Conservation (phyloP, 1,140 invertebrate species). For the Trachelipus rathkii region DNA sequence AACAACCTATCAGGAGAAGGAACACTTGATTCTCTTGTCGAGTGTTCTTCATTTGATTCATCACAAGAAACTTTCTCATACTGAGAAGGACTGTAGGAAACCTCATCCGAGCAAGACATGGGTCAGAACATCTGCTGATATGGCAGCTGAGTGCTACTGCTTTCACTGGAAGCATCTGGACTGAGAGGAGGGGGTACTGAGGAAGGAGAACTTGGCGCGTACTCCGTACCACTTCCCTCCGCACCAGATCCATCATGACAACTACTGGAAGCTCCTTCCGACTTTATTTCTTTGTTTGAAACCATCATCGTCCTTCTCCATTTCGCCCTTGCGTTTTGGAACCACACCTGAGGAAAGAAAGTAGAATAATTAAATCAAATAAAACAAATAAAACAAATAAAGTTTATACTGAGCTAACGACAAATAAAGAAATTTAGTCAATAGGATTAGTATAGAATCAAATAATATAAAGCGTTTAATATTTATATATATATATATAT, state of each 20-base stretch:
- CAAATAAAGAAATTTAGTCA: too few species aligned
- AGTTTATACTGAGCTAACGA: too few species aligned
- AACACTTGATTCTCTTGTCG: too few species aligned
- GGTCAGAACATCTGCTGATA: not conserved
- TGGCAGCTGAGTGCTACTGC: not conserved
- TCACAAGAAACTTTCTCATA: too few species aligned
- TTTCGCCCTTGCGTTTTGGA: constrained; percentile 96
- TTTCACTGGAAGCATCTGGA: not conserved
- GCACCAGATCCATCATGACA: not conserved
- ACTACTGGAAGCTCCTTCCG: not conserved
- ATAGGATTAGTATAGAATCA: too few species aligned
- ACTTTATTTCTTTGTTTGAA: constrained; percentile 32
- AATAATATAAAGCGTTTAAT: too few species aligned
- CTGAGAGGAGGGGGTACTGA: not conserved
- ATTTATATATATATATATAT: too few species aligned
- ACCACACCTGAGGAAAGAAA: constrained; percentile 78
- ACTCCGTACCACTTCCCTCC: not conserved
- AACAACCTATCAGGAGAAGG: too few species aligned
- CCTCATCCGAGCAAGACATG: not conserved
- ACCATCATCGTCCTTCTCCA: constrained; percentile 65
- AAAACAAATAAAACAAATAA: too few species aligned
- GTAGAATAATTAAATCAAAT: too few species aligned
- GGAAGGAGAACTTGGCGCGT: not conserved
- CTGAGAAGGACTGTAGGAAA: not conserved
- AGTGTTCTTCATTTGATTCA: too few species aligned